Base-by-base conservation (phyloP, 2,113 vertebrate genomes). In the Calyptommatus sinebrachiatus region DNA sequence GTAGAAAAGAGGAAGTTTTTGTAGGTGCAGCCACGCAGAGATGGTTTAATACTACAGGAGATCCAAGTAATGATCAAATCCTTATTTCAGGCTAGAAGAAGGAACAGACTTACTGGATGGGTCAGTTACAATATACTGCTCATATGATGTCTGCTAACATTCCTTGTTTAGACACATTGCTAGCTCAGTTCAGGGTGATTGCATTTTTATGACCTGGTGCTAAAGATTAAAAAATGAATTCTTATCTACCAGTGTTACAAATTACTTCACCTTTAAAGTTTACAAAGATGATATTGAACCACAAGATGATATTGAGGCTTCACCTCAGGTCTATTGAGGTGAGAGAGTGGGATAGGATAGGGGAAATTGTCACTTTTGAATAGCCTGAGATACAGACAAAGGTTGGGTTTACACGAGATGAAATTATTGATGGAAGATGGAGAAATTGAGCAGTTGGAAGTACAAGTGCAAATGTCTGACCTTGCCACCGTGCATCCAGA, bases 181-280 rank as follows among this genome's bases (percentile, higher is more conserved):
- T 50, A 20, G 41, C 24, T 71, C 46, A 48, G 45, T 11, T 14
- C 70, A 71, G n/a, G 26, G n/a, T 66, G n/a, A n/a, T 7, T 12
- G 50, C 14, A 7, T n/a, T 48, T 50, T 71, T 46, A 18, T 71
- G 5, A 71, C 5, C 18, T 12, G 26, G 6, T 11, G 10, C 26
- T n/a, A 71, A 50, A 5, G 22, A 5, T 71, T 48, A 24, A 41
- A 24, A 46, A 45, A 71, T 67, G 28, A 67, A 29, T 14, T 67
- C 65, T 5, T 67, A 31, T 74, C 41, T 21, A 71, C 7, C 50
- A 45, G 71, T 60, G 10, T 21, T 76, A 46, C 28, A 72, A 0
- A 16, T 50, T 73, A 61, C 62, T 67, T 65, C 85, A 79, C 35
- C 67, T 71, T 12, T 48, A 78, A 31, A 79, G 4, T 48, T 83